Evolutionary conservation across 2,113 vertebrate species (phyloP), one percentile per base, ranked within the genome.

Genomic region (Symphodus melops): DNA sequence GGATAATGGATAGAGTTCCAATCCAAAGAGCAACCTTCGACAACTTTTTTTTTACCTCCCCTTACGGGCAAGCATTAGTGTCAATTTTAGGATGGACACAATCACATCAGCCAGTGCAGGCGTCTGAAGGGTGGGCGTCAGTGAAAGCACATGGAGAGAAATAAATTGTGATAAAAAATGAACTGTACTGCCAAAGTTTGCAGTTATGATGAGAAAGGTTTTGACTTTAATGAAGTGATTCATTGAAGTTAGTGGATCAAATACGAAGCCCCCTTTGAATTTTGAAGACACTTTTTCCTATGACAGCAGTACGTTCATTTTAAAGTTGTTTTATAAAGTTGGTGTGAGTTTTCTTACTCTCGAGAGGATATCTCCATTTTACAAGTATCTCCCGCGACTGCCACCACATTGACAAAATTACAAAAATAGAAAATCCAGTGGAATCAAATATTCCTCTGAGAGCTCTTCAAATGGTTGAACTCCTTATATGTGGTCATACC

Each of bases 1-100:
- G 48, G 41, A 42, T 80, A 77, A 85, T 77, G 62, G 71, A 78
- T 46, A 25, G 67, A 2, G 49, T 59, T 75, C 78, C 55, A 72
- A 36, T 57, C 14, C n/a, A 63, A 65, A 36, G 20, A 49, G 46
- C 59, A 79, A 67, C 68, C 82, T 64, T 64, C 57, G 61, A 59
- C 60, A 66, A 49, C 58, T 80, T 73, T 57, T 25, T 33, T 44
- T 60, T 55, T 67, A n/a, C n/a, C 58, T 33, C 28, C 64, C 46
- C 62, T 75, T 68, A 72, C 12, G 8, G 49, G 55, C 63, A n/a
- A 19, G 9, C 71, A 77, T 79, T 71, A 79, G 60, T 58, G 63
- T 79, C 72, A 71, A 48, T 66, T 76, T 68, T 71, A 61, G n/a
- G 41, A 68, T 63, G 39, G 39, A 81, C 65, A 79, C 12, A 2